These are phyloP conservation scores for Ligdia adustata DNA, from an alignment of 2,888 invertebrate species.

Conservation along the genomic window DNA sequence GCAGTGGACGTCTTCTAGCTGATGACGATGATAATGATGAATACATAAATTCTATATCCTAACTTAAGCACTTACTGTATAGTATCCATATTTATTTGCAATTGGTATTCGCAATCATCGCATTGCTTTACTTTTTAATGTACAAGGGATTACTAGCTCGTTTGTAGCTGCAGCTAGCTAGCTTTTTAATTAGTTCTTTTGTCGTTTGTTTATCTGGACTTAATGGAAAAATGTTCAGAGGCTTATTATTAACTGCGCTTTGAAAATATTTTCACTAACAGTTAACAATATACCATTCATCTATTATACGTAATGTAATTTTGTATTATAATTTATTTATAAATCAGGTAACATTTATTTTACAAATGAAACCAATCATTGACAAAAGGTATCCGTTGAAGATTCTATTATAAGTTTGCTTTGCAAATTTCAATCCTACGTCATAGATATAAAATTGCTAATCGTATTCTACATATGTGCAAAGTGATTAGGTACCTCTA, in stretches of 20 bases:
- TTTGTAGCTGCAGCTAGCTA: slow-evolving; percentile 40
- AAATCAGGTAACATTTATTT: too few relatives aligned
- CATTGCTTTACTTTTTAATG: slow-evolving; percentile 39
- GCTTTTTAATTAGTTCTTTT: slow-evolving; percentile 77
- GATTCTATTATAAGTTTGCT: not conserved
- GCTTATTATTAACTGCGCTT: not conserved
- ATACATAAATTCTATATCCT: too few relatives aligned
- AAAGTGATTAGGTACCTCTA: slow-evolving; percentile 42
- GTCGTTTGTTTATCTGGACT: slow-evolving; percentile 55
- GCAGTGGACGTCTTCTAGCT: too few relatives aligned
- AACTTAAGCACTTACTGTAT: slow-evolving; percentile 16
- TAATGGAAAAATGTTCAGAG: slow-evolving; percentile 12
- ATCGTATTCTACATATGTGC: slow-evolving; percentile 25
- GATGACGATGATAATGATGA: too few relatives aligned
- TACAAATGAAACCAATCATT: too few relatives aligned
- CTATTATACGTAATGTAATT: too few relatives aligned
- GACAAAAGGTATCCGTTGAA: too few relatives aligned
- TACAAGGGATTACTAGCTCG: too few relatives aligned
- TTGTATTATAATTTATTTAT: too few relatives aligned
- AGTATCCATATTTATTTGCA: not conserved
- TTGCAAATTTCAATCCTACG: not conserved
- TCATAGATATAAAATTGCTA: slow-evolving; percentile 6
- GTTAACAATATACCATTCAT: too few relatives aligned
- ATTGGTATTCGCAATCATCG: slow-evolving; percentile 30
- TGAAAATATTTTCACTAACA: not conserved